Conservation (phyloP, 2,797 vertebrate species). For the Craterocephalus amniculus region DNA sequence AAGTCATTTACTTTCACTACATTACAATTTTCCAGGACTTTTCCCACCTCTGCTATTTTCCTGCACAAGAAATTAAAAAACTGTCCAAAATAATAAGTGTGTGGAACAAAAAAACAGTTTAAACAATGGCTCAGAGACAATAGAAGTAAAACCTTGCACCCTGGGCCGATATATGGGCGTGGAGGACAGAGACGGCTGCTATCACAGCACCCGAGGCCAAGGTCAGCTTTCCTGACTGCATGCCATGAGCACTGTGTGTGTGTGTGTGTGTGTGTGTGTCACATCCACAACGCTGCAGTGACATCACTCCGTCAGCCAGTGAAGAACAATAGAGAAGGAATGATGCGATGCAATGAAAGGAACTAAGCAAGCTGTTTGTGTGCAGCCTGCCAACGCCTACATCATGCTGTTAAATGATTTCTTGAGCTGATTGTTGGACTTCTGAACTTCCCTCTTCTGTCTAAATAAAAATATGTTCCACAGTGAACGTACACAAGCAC, state of each 20-base stretch:
- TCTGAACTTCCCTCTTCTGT: slow-evolving; percentile 7
- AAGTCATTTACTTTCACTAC: no score
- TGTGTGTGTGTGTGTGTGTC: slow-evolving; percentile 31
- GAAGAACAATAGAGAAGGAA: slow-evolving; percentile 75
- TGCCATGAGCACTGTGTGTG: slow-evolving; percentile 35
- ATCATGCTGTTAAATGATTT: slow-evolving; percentile 22
- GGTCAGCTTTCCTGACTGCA: slow-evolving; percentile 55
- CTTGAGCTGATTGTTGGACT: slow-evolving; percentile 1
- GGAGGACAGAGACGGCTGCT: slow-evolving; percentile 44
- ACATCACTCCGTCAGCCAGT: slow-evolving; percentile 70
- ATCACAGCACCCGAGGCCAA: slow-evolving; percentile 41
- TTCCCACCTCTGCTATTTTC: neutral
- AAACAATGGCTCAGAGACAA: neutral
- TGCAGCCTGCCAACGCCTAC: slow-evolving; percentile 43
- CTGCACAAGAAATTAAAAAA: neutral
- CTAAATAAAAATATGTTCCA: slow-evolving; percentile 6
- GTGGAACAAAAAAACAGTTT: no score
- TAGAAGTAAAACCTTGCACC: slow-evolving; percentile 19
- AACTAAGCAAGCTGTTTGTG: slow-evolving; percentile 70
- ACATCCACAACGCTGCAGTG: slow-evolving; percentile 65
- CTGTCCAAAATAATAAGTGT: neutral
- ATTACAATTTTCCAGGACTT: no score
- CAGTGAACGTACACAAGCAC: slow-evolving; percentile 8
- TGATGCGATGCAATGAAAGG: slow-evolving; percentile 70
- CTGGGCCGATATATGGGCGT: slow-evolving; percentile 36